Percentiles rank a stretch among this genome's conserved stretches.
These are phyloP conservation scores for Nilaparvata lugens DNA, from an alignment of 1,140 invertebrate genomes.

Conservation along the genomic window DNA sequence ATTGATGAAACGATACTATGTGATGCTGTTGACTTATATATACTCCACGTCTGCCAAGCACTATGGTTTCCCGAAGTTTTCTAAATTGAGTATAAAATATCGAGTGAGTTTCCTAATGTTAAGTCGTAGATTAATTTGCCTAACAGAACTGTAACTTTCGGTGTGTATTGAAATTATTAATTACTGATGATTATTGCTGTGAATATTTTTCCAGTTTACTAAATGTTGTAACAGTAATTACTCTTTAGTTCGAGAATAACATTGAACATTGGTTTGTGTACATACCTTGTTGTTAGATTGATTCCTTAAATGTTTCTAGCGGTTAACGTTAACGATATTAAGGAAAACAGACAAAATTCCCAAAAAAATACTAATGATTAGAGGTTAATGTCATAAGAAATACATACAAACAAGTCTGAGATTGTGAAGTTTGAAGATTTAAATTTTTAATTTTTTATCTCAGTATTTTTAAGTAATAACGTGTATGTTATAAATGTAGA, in stretches of 20 bases:
- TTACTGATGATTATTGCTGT: not conserved
- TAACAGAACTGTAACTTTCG: not conserved
- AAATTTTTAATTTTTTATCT: conserved; percentile 23
- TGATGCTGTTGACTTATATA: too few relatives aligned
- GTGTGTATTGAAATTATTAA: not conserved
- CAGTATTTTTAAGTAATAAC: conserved; percentile 7
- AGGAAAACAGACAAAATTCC: conserved; percentile 6
- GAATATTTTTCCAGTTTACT: not conserved
- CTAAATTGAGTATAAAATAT: too few relatives aligned
- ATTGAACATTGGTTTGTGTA: conserved; percentile 1
- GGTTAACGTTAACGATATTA: conserved; percentile 8
- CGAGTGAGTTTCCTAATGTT: not conserved
- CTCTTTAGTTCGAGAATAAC: not conserved
- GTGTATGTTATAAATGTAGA: conserved; percentile 2
- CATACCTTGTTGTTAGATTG: conserved; percentile 7
- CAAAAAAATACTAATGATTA: conserved; percentile 2
- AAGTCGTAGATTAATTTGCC: not conserved
- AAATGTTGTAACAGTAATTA: not conserved
- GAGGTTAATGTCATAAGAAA: conserved; percentile 11
- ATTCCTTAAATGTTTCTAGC: conserved; percentile 7
- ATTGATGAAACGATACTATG: too few relatives aligned
- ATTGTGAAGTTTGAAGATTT: conserved; percentile 25
- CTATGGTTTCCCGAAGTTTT: too few relatives aligned
- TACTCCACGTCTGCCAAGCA: too few relatives aligned
- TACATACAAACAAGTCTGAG: conserved; percentile 22